These are phyloP conservation scores for Protomyctophum bolini DNA, from an alignment of 2,113 vertebrate genomes.

Conservation along the genomic window DNA sequence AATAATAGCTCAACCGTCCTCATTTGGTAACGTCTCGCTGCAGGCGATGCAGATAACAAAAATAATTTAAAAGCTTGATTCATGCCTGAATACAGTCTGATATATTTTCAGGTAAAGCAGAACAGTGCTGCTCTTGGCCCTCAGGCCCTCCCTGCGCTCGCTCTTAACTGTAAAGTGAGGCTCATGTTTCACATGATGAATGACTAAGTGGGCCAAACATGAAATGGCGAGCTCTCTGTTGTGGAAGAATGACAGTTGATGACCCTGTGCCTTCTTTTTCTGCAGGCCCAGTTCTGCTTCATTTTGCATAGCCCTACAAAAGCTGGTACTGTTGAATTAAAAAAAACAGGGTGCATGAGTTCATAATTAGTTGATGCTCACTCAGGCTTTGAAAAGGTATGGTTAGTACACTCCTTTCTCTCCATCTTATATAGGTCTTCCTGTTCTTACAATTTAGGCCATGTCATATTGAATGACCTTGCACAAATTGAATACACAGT, in stretches of 20 bases:
- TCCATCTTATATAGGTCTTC: neutral
- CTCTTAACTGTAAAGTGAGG: constrained; percentile 5
- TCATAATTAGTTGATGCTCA: neutral
- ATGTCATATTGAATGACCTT: constrained; percentile 26
- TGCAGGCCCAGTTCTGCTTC: neutral
- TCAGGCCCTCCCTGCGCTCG: constrained; percentile 3
- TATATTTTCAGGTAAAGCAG: constrained; percentile 2
- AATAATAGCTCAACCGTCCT: constrained; percentile 7
- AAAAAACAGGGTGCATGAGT: neutral
- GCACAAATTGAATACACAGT: constrained; percentile 14
- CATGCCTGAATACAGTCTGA: neutral
- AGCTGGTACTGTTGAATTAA: constrained; percentile 4
- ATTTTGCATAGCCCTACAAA: neutral
- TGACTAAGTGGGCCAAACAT: constrained; percentile 6
- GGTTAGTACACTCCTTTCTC: neutral
- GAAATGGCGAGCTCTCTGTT: neutral
- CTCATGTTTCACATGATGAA: constrained; percentile 17
- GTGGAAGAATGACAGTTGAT: neutral
- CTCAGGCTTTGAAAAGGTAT: neutral
- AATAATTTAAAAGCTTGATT: constrained; percentile 3
- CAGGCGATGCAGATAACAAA: neutral
- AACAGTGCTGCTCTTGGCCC: neutral
- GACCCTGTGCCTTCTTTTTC: neutral
- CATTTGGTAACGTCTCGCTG: constrained; percentile 2
- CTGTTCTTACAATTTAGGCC: constrained; percentile 16